Evolutionary conservation across 2,888 invertebrate species (phyloP), one percentile per base, ranked within the genome.

Genomic region (Drosophila eohydei): DNA sequence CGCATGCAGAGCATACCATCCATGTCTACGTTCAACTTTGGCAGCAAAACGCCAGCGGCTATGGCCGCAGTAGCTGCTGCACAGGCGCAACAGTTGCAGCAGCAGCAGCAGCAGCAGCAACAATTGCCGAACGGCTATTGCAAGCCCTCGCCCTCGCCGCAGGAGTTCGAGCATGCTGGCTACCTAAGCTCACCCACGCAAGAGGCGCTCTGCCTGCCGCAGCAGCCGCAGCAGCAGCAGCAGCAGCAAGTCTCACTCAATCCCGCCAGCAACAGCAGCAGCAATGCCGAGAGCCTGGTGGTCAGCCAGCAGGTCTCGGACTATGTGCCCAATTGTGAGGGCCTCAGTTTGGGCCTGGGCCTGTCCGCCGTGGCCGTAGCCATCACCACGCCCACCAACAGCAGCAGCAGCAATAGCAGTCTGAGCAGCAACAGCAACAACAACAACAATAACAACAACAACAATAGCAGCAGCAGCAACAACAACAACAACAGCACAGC

Each of bases 111-210:
- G 38, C 83, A 84, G 59, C 83, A 85, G 56, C 74, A 81, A 71
- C 90, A 86, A 54, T 73, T 93, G 76, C 91, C 92, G 51, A 92
- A 91, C 62, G 92, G 92, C 59, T 93, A 93, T 69, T 93, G 93
- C 78, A 93, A 93, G 74, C 88, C 92, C 21, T 93, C 93, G 70
- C 92, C 93, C 50, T 91, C 92, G 65, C 88, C 90, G 44, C 92
- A 92, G 69, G 92, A 93, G 64, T 85, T 93, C 50, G 84, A 85
- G 73, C 84, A 85, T 38, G 81, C 84, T 30, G 91, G 92, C 65
- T 93, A 93, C 65, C 74, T 92, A 46, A 91, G 86, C 70, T 92
- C 92, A 38, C 92, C 92, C 41, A 90, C 91, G 61, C 92, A 92
- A 74, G 91, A 92, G 48, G 75, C 72, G 43, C 80, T 85, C 62